Percentiles rank a stretch among this genome's conserved stretches.
Evolutionary conservation across 2,888 invertebrate species (phyloP).

Genomic region (Galeopsomyia nigrocyanea): DNA sequence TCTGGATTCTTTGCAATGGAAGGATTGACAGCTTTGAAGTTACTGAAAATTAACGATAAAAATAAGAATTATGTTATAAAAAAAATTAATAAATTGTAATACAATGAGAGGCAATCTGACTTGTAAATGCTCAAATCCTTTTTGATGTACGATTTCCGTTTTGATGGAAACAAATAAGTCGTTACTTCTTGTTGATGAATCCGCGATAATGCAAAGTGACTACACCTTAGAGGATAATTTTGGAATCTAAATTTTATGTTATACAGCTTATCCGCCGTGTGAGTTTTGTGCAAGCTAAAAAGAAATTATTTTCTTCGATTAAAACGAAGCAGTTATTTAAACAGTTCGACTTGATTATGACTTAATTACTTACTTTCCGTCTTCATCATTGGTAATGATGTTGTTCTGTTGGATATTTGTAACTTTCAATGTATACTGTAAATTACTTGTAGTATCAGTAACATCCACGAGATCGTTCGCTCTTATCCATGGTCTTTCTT

Average conservation of each 20-base stretch:
- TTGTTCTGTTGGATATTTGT: background rate
- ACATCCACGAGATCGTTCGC: background rate
- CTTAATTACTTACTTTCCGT: background rate
- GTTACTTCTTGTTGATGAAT: conserved; percentile 26
- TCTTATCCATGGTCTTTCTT: background rate
- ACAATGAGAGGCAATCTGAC: too few species aligned
- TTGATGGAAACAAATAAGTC: conserved; percentile 33
- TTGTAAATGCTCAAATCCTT: too few species aligned
- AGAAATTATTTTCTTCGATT: too few species aligned
- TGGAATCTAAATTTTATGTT: conserved; percentile 41
- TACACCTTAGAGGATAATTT: conserved; percentile 44
- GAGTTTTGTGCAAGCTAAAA: background rate
- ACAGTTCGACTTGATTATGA: too few species aligned
- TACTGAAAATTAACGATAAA: too few species aligned
- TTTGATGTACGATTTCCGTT: background rate
- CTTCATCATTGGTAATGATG: background rate
- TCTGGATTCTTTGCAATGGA: conserved; percentile 72
- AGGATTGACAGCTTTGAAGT: conserved; percentile 51
- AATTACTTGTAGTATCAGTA: background rate
- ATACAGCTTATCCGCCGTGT: conserved; percentile 20
- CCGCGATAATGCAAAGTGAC: conserved; percentile 45
- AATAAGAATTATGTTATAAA: too few species aligned
- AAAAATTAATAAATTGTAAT: too few species aligned
- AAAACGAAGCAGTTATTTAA: background rate
- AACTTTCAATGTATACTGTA: background rate